These are phyloP conservation scores for Poeciliopsis retropinna DNA, from an alignment of 2,113 vertebrate species.

Conservation along the genomic window DNA sequence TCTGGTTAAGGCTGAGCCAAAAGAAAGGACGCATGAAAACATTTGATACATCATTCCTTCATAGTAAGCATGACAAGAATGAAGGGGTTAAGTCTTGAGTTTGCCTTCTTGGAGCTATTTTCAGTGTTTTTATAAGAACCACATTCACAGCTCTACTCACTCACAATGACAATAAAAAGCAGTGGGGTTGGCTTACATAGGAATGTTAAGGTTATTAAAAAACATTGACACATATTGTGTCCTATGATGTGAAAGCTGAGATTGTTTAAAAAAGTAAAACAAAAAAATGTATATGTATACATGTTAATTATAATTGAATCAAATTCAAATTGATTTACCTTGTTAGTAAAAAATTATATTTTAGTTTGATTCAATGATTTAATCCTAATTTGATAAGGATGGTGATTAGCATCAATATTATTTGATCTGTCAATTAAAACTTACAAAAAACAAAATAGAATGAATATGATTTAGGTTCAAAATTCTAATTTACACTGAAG, in stretches of 20 bases:
- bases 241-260: background rate
- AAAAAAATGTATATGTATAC: background rate
- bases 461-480: background rate
- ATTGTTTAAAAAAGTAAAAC: no score
- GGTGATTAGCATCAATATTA: no score
- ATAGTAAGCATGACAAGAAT: constrained; percentile 52
- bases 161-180: constrained; percentile 24
- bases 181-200: constrained; percentile 15
- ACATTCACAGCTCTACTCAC: constrained; percentile 14
- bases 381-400: background rate
- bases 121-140: constrained; percentile 48
- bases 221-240: background rate
- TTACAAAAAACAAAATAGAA: no score
- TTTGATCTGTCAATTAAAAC: no score
- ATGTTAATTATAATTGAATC: background rate
- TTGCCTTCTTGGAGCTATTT: constrained; percentile 34
- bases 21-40: constrained; percentile 71
- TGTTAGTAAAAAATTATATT: no score
- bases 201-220: background rate
- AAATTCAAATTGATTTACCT: no score
- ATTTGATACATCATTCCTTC: constrained; percentile 68
- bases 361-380: no score
- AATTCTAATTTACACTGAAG: background rate
- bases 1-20: constrained; percentile 64
- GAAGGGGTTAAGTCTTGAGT: constrained; percentile 36